A percentile compares a stretch with the other conserved stretches of the same genome.
Conservation (phyloP, 1,140 invertebrate species). For the Lasioglossum baleicum region DNA sequence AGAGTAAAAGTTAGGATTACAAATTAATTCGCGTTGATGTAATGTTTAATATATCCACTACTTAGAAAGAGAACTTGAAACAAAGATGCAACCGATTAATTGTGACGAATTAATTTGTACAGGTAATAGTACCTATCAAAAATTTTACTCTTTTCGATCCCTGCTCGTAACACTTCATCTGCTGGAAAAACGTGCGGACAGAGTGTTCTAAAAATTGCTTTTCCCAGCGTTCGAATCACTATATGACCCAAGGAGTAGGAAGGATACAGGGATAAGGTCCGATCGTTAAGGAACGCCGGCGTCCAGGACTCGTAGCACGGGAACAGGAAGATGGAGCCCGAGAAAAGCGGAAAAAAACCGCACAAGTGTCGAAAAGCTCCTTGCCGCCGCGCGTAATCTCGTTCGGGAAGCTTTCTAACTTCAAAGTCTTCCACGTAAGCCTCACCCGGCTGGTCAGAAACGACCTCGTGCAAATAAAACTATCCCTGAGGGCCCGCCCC, state of each 20-base stretch:
- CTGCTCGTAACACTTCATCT: too few relatives aligned
- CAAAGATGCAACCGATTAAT: too few relatives aligned
- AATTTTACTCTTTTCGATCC: too few relatives aligned
- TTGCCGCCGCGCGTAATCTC: conserved; percentile 56
- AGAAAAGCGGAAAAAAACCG: conserved; percentile 47
- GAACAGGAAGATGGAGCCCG: neutral
- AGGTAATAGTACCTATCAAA: too few relatives aligned
- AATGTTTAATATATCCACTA: too few relatives aligned
- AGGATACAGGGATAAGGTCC: neutral
- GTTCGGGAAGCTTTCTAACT: conserved; percentile 70
- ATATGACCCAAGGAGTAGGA: neutral
- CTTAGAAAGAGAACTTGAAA: too few relatives aligned
- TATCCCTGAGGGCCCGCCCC: conserved; percentile 11
- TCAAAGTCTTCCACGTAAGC: conserved; percentile 62
- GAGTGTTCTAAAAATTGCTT: too few relatives aligned
- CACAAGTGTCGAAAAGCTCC: conserved; percentile 61
- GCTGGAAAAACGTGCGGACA: too few relatives aligned
- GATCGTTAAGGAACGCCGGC: conserved; percentile 19
- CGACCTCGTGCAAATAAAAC: conserved; percentile 40
- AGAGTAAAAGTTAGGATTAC: too few relatives aligned
- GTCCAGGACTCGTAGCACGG: neutral
- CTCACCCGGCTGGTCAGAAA: conserved; percentile 40
- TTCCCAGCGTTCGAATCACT: too few relatives aligned
- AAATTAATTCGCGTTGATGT: too few relatives aligned
- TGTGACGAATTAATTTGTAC: too few relatives aligned